Percentiles rank a stretch among this genome's conserved stretches.
phyloP scores from a whole-genome alignment of 2,113 vertebrate species.

The Hippocampus mohnikei region DNA sequence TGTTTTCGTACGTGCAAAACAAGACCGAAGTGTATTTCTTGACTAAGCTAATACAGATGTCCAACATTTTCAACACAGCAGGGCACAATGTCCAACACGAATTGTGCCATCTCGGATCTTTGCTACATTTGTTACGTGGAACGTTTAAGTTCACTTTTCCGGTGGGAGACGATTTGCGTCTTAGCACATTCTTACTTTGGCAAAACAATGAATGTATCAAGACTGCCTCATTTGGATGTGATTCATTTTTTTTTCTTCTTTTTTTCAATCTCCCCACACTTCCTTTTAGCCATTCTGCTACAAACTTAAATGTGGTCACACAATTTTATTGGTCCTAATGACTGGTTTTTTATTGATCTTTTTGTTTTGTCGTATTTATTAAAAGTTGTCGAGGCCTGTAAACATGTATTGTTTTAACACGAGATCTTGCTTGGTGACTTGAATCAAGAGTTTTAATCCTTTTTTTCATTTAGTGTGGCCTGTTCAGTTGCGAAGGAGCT shows the following conservation, averaged over 20 bases:
- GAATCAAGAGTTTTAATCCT: conserved; percentile 49
- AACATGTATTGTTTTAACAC: conserved; percentile 61
- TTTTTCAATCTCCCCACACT: conserved; percentile 16
- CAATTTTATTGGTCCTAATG: conserved; percentile 42
- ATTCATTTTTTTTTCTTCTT: background rate
- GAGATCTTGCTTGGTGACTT: conserved; percentile 29
- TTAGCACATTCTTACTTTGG: conserved; percentile 46
- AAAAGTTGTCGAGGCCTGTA: conserved; percentile 48
- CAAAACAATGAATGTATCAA: conserved; percentile 72
- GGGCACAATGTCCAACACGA: conserved; percentile 15
- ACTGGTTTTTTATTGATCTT: conserved; percentile 30
- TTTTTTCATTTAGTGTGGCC: conserved; percentile 30
- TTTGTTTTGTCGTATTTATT: conserved; percentile 50
- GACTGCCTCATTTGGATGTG: conserved; percentile 61
- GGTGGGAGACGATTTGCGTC: conserved; percentile 18
- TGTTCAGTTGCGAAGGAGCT: conserved; percentile 38
- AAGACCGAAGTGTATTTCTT: background rate
- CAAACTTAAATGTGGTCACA: conserved; percentile 14
- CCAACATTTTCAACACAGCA: conserved; percentile 48
- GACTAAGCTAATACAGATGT: conserved; percentile 30
- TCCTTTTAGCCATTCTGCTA: conserved; percentile 15
- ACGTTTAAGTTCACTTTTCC: background rate
- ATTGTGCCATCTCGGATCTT: conserved; percentile 12
- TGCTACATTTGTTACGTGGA: conserved; percentile 1
- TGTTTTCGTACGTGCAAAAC: background rate